Conservation (phyloP, 1,140 invertebrate genomes). For the Druon quercuslanigerum region DNA sequence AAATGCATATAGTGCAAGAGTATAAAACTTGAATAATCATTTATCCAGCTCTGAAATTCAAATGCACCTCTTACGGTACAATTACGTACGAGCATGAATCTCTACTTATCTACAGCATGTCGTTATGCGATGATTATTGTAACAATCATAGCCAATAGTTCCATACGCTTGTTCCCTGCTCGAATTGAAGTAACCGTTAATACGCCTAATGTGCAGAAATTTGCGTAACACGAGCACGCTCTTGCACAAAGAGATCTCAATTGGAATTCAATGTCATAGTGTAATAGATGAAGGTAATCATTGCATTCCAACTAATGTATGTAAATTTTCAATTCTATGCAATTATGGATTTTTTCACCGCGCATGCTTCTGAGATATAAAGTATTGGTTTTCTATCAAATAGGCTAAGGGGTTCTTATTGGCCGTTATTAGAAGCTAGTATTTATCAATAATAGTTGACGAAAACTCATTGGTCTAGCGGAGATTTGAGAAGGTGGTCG, state of each 20-base stretch:
- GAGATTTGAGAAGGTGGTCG: background rate
- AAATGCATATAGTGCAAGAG: too few species aligned
- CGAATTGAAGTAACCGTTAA: conserved; percentile 53
- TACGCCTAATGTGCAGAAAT: conserved; percentile 36
- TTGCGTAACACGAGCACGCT: background rate
- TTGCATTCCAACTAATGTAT: background rate
- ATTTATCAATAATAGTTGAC: background rate
- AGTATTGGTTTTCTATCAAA: too few species aligned
- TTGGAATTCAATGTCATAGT: conserved; percentile 7
- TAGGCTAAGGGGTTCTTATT: too few species aligned
- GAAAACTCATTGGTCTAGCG: background rate
- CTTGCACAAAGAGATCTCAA: background rate
- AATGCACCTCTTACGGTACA: background rate
- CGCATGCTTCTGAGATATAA: too few species aligned
- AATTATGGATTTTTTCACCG: background rate
- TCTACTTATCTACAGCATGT: conserved; percentile 15
- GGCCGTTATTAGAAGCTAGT: too few species aligned
- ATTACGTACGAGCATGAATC: conserved; percentile 9
- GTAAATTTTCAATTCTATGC: too few species aligned
- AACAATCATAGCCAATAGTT: conserved; percentile 31
- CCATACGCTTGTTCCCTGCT: conserved; percentile 36
- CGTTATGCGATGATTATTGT: conserved; percentile 32
- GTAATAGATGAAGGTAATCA: conserved; percentile 6
- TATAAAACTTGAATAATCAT: too few species aligned
- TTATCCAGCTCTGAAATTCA: too few species aligned